Base-by-base conservation (phyloP, 1,140 invertebrate genomes). In the Druon quercuslanigerum region DNA sequence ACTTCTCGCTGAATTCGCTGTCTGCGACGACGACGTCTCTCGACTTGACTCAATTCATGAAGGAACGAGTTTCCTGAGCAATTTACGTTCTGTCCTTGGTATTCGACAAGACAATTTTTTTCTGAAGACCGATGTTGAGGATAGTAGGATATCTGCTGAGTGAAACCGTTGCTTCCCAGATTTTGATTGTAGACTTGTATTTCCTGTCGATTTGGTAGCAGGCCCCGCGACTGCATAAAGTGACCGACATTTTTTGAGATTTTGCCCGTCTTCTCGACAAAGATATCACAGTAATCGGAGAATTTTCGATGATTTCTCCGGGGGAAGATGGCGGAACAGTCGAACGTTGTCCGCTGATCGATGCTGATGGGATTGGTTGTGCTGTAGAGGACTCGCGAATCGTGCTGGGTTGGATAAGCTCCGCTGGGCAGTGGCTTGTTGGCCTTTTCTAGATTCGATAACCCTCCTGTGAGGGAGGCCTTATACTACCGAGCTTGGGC, bases 401-500 rank as follows among this genome's bases (percentile, higher is more conserved):
- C 88, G 83, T 88, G 88, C 77, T 88, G 78, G 66, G 88, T 89
- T 54, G 89, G 89, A 76, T 89, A 89, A 12, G 88, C 90, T n/a
- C 90, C 88, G 3, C 87, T 77, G 7, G 90, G 88, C 50, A 90
- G 80, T 40, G 90, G 90, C 74, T 91, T 91, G 80, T 87, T 90
- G 3, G 88, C 83, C 79, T 91, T 91, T 72, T 90, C 90, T 14
- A 91, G 82, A 80, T 91, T 91, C 74, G 89, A 89, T 74, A 91
- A 80, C 82, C 90, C 90, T 83, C 90, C 90, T 72, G 90, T 91
- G 85, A 91, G 83, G 84, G 90, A 91, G 86, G 90, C 90, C 90
- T 91, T 91, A 91, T 91, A 91, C 90, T 91, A 91, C 90, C 90
- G 90, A 57, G 88, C 86, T 50, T 94, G 93, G 0, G 93, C 93